A percentile compares a stretch with the other conserved stretches of the same genome.
These are phyloP conservation scores for Chrysogorgia sp. DNA, from an alignment of 92 coral and sea anemone species.

Conservation along the genomic window DNA sequence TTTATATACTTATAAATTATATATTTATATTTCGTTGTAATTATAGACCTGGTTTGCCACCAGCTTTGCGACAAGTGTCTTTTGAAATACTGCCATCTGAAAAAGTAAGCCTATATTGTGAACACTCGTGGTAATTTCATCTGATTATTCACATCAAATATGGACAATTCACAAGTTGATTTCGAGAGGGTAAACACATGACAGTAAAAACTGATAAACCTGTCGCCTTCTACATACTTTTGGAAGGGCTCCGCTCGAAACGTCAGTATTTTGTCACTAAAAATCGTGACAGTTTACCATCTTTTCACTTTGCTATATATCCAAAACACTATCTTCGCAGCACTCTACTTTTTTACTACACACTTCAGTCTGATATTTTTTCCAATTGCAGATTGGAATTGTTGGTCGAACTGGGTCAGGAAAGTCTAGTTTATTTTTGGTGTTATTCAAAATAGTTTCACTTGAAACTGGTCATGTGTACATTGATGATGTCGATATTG, in stretches of 20 bases:
- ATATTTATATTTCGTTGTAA: too few relatives aligned
- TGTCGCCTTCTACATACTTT: background rate
- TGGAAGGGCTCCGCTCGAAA: background rate
- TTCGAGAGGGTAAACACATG: too few relatives aligned
- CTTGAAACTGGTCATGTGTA: slow-evolving; percentile 70
- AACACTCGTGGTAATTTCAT: too few relatives aligned
- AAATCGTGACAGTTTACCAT: too few relatives aligned
- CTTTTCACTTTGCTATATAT: too few relatives aligned
- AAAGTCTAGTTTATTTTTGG: slow-evolving; percentile 92
- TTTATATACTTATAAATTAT: too few relatives aligned
- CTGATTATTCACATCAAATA: too few relatives aligned
- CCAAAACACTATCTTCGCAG: too few relatives aligned
- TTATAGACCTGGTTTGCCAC: slow-evolving; percentile 83
- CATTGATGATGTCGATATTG: slow-evolving; percentile 74
- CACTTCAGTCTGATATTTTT: too few relatives aligned
- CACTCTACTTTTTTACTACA: too few relatives aligned
- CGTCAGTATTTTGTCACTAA: too few relatives aligned
- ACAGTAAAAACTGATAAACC: too few relatives aligned
- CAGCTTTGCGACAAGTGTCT: slow-evolving; percentile 76
- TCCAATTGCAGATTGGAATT: slow-evolving; percentile 75
- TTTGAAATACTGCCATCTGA: slow-evolving; percentile 80
- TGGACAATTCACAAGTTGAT: background rate
- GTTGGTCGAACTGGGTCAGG: slow-evolving; percentile 99
- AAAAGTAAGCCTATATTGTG: slow-evolving; percentile 67
- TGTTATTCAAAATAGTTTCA: slow-evolving; percentile 78